Base-by-base conservation (phyloP, 2,888 invertebrate species). In the Aleiodes leptofemur region DNA sequence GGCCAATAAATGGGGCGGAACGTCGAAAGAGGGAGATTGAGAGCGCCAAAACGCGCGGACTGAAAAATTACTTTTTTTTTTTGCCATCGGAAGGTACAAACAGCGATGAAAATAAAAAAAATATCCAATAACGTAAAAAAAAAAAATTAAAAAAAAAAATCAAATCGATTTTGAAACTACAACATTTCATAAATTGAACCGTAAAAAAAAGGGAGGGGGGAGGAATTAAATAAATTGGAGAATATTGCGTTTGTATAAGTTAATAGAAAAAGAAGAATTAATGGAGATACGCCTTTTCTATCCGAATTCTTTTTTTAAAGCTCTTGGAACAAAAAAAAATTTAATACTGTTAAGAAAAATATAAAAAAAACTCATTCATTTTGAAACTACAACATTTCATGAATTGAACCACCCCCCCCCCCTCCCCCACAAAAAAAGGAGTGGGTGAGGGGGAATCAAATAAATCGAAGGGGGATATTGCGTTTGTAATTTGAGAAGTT, bases 1-100 rank as follows among this genome's bases (percentile, higher is more conserved):
- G 72, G 69, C 79, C 80, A 81, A 82, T 80, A 83, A 83, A 83
- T 80, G 82, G 80, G 75, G 72, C 81, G 80, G 72, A 81, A 81
- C 79, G 79, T 79, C 73, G 51, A 29, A n/a, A 48, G 66, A 43
- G 66, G 50, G 51, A 68, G 66, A 68, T 72, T 72, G 64, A 55
- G 61, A 72, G 72, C 72, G 59, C 51, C 59, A 34, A 71, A 71
- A 50, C 48, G 61, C 71, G 51, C 38, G 43, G 48, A 68, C 57
- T 56, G 34, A 73, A 51, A 48, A 34, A 51, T 14, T 64, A 31
- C 38, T 53, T 23, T 53, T 61, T 16, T 38, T 61, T 9, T 56
- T 61, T 16, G 11, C 3, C 5, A 23, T 13, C 51, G 31, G 34
- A 29, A 51, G 51, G 31, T 68, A 68, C 48, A 68, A 68, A 68